phyloP scores from a whole-genome alignment of 2,888 invertebrate genomes.

The Empis stercorea region DNA sequence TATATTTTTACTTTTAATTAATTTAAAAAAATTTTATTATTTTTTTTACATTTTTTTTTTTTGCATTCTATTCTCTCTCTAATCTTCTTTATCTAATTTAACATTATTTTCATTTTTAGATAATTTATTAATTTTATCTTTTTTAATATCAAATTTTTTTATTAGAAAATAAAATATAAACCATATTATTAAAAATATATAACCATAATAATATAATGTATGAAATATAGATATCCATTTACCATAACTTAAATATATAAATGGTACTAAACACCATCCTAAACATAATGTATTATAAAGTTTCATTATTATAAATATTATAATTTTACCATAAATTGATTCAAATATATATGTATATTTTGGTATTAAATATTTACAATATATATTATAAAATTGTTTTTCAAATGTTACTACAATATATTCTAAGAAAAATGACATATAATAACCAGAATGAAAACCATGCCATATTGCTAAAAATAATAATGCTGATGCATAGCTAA shows the following conservation, averaged over 20 bases:
- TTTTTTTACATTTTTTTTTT: too few relatives aligned
- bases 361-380: background rate
- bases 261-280: slow-evolving; percentile 70
- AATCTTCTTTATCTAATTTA: too few relatives aligned
- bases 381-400: slow-evolving; percentile 42
- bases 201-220: slow-evolving; percentile 56
- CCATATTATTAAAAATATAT: slow-evolving; percentile 54
- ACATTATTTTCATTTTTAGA: too few relatives aligned
- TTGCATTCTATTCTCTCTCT: too few relatives aligned
- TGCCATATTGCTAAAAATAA: slow-evolving; percentile 92
- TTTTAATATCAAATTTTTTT: background rate
- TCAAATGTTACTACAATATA: slow-evolving; percentile 78
- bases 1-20: too few relatives aligned
- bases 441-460: slow-evolving; percentile 89
- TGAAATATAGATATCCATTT: slow-evolving; percentile 53
- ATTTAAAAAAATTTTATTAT: too few relatives aligned
- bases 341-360: slow-evolving; percentile 5
- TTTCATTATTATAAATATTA: slow-evolving; percentile 48
- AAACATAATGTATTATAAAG: slow-evolving; percentile 66
- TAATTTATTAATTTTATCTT: too few relatives aligned
- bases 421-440: slow-evolving; percentile 82
- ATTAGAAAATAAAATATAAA: slow-evolving; percentile 14
- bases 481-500: slow-evolving; percentile 73
- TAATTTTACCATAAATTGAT: slow-evolving; percentile 23
- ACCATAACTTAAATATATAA: slow-evolving; percentile 53